Conservation (phyloP, 1,140 invertebrate species). For the Atopsyche davidsoni region DNA sequence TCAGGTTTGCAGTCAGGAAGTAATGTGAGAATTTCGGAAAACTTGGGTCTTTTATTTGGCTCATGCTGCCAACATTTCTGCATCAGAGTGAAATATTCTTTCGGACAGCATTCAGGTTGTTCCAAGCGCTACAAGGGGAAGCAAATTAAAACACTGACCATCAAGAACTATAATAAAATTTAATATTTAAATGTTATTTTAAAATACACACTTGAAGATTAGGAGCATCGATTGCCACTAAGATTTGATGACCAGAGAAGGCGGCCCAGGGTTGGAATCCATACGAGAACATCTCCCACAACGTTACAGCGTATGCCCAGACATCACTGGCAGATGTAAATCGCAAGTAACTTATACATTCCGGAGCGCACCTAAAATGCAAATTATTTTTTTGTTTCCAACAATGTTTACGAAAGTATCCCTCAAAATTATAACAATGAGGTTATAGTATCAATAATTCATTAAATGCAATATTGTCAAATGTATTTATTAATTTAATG, state of each 20-base stretch:
- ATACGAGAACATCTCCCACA: constrained; percentile 99
- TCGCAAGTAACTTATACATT: constrained; percentile 92
- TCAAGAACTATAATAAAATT: neutral
- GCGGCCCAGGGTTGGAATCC: constrained; percentile 97
- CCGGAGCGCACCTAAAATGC: constrained; percentile 80
- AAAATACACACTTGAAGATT: constrained; percentile 59
- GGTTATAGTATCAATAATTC: too few relatives aligned
- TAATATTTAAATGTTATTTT: too few relatives aligned
- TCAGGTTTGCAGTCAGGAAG: constrained; percentile 86
- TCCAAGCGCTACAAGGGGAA: constrained; percentile 65
- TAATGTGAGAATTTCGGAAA: constrained; percentile 73
- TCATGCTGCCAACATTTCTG: constrained; percentile 94
- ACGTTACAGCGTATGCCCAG: constrained; percentile 96
- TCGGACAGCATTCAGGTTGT: constrained; percentile 90
- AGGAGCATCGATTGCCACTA: constrained; percentile 93
- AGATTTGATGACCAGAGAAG: constrained; percentile 89
- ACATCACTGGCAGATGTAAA: constrained; percentile 96
- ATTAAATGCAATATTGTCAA: too few relatives aligned
- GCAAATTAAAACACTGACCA: neutral
- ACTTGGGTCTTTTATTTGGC: constrained; percentile 81
- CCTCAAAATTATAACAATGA: too few relatives aligned
- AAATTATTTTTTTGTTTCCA: neutral
- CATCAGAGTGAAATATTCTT: constrained; percentile 91
- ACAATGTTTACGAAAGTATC: neutral
- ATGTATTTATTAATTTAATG: neutral